Conservation (phyloP, 2,888 invertebrate species). For the Strigamia maritima region DNA sequence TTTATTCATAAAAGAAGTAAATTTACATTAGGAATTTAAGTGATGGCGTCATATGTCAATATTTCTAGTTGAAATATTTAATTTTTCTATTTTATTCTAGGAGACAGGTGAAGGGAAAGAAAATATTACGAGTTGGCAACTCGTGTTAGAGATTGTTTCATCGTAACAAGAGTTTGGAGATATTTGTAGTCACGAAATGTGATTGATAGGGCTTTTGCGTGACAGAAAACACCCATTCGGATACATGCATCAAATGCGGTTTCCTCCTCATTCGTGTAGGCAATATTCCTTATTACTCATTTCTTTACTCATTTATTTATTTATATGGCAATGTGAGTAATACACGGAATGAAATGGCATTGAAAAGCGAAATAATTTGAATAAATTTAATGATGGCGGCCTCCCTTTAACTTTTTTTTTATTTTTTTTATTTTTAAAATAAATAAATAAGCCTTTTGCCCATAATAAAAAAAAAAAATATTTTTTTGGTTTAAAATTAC, state of each 20-base stretch:
- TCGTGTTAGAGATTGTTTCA: neutral
- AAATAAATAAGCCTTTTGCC: neutral
- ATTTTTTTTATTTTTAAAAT: too few relatives aligned
- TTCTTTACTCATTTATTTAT: constrained; percentile 23
- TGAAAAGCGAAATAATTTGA: neutral
- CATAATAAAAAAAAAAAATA: too few relatives aligned
- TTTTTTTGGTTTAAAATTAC: neutral
- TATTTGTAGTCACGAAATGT: neutral
- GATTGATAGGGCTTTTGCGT: constrained; percentile 12
- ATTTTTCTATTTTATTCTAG: neutral
- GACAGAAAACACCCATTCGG: constrained; percentile 10
- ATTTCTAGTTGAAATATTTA: neutral
- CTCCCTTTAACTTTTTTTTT: neutral
- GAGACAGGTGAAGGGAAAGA: neutral
- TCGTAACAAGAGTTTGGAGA: neutral
- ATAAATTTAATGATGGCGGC: neutral
- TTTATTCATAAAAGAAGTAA: neutral
- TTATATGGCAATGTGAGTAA: neutral
- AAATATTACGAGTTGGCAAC: neutral
- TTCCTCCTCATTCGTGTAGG: constrained; percentile 19
- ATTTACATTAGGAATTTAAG: too few relatives aligned
- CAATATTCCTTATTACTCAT: neutral
- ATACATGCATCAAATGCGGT: constrained; percentile 19
- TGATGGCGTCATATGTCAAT: neutral
- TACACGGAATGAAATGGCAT: neutral